Evolutionary conservation across 23 tunicate genomes (phyloP).

Genomic region (Halocynthia aurantium): DNA sequence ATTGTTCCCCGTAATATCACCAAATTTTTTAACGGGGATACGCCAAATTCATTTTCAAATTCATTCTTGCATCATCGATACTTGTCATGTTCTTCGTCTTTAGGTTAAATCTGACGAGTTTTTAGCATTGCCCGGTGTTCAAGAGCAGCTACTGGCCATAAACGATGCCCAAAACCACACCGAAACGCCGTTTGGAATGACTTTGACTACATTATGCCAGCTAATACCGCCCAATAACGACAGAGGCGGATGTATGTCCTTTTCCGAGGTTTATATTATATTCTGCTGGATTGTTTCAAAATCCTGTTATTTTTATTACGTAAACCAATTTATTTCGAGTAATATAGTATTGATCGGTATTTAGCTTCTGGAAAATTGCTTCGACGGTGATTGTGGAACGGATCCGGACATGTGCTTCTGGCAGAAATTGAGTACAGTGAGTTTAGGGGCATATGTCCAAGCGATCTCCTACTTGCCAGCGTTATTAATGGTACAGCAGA

Average conservation of each 20-base stretch:
- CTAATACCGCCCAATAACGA: slow-evolving; percentile 29
- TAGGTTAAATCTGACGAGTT: slow-evolving; percentile 59
- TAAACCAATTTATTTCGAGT: not conserved
- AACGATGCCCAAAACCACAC: slow-evolving; percentile 15
- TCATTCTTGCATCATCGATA: not conserved
- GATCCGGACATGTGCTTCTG: slow-evolving; percentile 61
- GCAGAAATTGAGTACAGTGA: not conserved
- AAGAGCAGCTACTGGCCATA: slow-evolving; percentile 3
- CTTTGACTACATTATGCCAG: slow-evolving; percentile 37
- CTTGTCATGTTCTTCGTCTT: not conserved
- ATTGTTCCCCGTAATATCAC: not conserved
- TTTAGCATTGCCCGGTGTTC: slow-evolving; percentile 36
- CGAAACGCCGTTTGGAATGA: slow-evolving; percentile 19
- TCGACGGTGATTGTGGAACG: slow-evolving; percentile 37
- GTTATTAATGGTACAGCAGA: slow-evolving; percentile 15
- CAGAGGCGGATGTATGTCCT: slow-evolving; percentile 33
- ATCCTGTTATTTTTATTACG: not conserved
- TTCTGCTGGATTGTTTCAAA: not conserved
- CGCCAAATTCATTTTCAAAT: not conserved
- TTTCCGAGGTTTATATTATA: slow-evolving; percentile 10
- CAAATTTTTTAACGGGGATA: slow-evolving; percentile 7
- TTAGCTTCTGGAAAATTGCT: slow-evolving; percentile 21
- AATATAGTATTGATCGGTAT: not conserved
- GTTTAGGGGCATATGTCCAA: slow-evolving; percentile 9
- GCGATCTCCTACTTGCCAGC: slow-evolving; percentile 21